Percentiles rank a stretch among this genome's conserved stretches.
phyloP scores from a whole-genome alignment of 1,140 invertebrate genomes.

The Dysdera silvatica region DNA sequence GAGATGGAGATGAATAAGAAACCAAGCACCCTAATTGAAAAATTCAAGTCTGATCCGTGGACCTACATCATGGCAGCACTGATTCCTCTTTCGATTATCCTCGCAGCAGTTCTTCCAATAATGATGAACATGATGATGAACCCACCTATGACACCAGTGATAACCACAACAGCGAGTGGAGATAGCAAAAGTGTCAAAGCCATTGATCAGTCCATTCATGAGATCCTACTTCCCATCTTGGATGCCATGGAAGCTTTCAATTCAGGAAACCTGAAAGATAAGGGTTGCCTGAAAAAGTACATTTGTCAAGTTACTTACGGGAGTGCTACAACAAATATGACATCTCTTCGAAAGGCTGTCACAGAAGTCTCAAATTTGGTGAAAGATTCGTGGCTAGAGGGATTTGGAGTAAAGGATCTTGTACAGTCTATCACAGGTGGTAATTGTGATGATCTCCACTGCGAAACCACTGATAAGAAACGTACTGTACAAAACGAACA shows the following conservation, averaged over 20 bases:
- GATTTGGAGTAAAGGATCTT: slow-evolving; percentile 6
- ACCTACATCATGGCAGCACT: slow-evolving; percentile 7
- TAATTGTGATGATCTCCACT: slow-evolving; percentile 16
- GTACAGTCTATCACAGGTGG: slow-evolving; percentile 20
- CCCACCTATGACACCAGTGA: slow-evolving; percentile 3
- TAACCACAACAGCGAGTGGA: slow-evolving; percentile 21
- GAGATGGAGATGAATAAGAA: too few species aligned
- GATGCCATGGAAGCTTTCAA: slow-evolving; percentile 6
- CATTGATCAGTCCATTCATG: background rate
- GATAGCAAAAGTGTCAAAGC: background rate
- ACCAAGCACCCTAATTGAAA: background rate
- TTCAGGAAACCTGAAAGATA: slow-evolving; percentile 12
- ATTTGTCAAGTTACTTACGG: slow-evolving; percentile 23
- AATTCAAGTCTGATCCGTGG: slow-evolving; percentile 14
- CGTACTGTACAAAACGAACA: too few species aligned
- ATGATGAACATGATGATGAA: slow-evolving; percentile 29
- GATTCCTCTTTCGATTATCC: slow-evolving; percentile 16
- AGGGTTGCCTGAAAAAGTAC: slow-evolving; percentile 18
- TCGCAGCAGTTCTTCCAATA: slow-evolving; percentile 23
- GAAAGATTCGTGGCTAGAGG: background rate
- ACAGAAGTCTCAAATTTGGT: background rate
- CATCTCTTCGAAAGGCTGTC: slow-evolving; percentile 14
- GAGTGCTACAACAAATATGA: background rate
- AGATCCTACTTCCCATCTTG: slow-evolving; percentile 11
- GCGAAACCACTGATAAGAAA: too few species aligned